Evolutionary conservation across 2,888 invertebrate species (phyloP).

Genomic region (Penaeus monodon): DNA sequence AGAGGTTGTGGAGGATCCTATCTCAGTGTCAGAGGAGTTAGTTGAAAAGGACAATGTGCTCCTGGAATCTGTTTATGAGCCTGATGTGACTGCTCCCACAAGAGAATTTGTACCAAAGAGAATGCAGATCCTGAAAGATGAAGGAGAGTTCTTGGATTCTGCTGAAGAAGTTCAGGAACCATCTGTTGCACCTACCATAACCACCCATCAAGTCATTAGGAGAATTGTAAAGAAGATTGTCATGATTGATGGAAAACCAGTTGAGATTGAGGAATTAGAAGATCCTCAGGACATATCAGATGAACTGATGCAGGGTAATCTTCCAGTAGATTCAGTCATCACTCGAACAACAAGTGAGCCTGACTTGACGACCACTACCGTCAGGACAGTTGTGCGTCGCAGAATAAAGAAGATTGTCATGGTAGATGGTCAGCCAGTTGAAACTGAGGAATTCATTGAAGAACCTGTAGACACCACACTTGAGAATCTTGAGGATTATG

Average conservation of each 20-base stretch:
- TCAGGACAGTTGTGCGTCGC: neutral
- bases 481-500: neutral
- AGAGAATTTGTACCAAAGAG: neutral
- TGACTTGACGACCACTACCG: slow-evolving; percentile 7
- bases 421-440: slow-evolving; percentile 30
- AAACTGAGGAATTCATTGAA: slow-evolving; percentile 34
- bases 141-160: slow-evolving; percentile 31
- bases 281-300: slow-evolving; percentile 15
- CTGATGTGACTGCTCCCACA: neutral
- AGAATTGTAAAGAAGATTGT: slow-evolving; percentile 40
- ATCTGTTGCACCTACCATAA: neutral
- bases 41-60: slow-evolving; percentile 13
- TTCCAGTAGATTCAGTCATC: slow-evolving; percentile 11
- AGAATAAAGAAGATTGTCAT: slow-evolving; percentile 29
- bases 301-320: slow-evolving; percentile 2
- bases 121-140: neutral
- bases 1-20: slow-evolving; percentile 50
- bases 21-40: slow-evolving; percentile 29
- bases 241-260: slow-evolving; percentile 37
- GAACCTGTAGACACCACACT: slow-evolving; percentile 19
- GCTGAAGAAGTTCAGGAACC: slow-evolving; percentile 42
- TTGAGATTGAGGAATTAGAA: slow-evolving; percentile 39
- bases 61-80: slow-evolving; percentile 14
- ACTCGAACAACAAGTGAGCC: neutral
- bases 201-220: slow-evolving; percentile 19